Conservation (phyloP, 2,797 vertebrate genomes). For the Buceros bicornis region DNA sequence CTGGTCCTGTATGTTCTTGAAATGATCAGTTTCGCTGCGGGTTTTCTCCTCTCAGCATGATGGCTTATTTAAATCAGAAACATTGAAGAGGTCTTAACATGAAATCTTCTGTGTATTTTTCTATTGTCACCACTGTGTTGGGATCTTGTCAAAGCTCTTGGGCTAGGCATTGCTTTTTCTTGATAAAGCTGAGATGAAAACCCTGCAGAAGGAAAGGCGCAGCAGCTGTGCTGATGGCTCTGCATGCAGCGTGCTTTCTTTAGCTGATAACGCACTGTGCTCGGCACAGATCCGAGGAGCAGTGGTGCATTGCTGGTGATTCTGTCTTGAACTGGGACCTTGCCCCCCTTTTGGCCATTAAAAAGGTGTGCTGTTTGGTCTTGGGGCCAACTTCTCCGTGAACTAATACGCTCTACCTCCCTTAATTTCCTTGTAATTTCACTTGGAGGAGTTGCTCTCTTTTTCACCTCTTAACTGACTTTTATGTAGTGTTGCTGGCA, state of each 20-base stretch:
- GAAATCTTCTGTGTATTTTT: not conserved
- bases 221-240: not conserved
- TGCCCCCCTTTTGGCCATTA: not conserved
- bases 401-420: slow-evolving; percentile 5
- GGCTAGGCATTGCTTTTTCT: not conserved
- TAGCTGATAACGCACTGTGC: not conserved
- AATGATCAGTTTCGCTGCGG: not conserved
- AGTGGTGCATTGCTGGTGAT: accelerated
- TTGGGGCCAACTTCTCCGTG: not conserved
- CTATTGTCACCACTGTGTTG: not conserved
- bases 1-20: not conserved
- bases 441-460: slow-evolving; percentile 42
- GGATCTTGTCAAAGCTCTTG: not conserved
- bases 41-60: not conserved
- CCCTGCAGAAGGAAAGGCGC: not conserved
- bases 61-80: not conserved
- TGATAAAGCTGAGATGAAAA: not conserved
- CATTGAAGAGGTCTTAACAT: not conserved
- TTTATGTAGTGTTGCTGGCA: slow-evolving; percentile 69
- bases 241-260: accelerated
- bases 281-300: not conserved
- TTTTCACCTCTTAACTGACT: slow-evolving; percentile 54
- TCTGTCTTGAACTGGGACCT: not conserved
- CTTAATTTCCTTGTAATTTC: slow-evolving; percentile 52
- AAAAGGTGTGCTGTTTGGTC: slow-evolving; percentile 3